phyloP scores from a whole-genome alignment of 2,113 vertebrate genomes.

The Cyphomyrus discorhynchus region DNA sequence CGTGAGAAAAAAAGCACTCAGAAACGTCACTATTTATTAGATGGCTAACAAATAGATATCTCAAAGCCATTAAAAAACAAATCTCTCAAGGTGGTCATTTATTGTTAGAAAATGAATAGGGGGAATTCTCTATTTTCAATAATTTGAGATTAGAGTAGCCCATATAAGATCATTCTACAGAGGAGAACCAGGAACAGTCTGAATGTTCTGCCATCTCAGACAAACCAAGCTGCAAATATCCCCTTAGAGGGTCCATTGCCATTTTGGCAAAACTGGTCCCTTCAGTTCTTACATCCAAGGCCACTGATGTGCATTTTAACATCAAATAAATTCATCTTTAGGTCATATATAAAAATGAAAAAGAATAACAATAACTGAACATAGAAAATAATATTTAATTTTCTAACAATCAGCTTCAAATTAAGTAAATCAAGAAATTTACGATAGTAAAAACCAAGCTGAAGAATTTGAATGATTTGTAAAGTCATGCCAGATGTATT shows the following conservation, averaged over 20 bases:
- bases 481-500: not conserved
- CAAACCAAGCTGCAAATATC: not conserved
- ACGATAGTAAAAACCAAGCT: not conserved
- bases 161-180: not conserved
- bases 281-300: not conserved
- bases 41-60: not conserved
- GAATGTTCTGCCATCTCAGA: not conserved
- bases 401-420: not conserved
- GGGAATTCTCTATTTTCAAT: not conserved
- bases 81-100: not conserved
- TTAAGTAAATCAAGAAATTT: not conserved
- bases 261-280: not conserved
- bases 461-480: not conserved
- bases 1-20: not conserved
- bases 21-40: not conserved
- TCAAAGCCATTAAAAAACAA: not conserved
- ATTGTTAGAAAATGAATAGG: not conserved
- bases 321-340: not conserved
- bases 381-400: not conserved
- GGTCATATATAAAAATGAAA: not conserved
- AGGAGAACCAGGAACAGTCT: not conserved
- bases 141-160: not conserved
- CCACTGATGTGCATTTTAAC: not conserved
- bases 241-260: not conserved
- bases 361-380: not conserved